Conservation (phyloP, 2,888 invertebrate species). For the Sphaerophoria rueppellii region DNA sequence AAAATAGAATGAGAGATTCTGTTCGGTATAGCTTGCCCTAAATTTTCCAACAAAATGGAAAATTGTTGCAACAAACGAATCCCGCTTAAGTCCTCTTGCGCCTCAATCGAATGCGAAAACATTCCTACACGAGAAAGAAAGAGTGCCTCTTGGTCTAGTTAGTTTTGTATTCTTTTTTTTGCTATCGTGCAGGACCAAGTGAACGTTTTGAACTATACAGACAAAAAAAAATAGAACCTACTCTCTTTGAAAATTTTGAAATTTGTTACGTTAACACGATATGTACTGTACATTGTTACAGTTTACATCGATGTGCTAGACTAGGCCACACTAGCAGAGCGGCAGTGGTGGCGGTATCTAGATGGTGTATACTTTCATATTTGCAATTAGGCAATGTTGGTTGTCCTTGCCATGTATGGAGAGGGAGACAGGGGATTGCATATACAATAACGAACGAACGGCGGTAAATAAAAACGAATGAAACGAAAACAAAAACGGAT, state of each 20-base stretch:
- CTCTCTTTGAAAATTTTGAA: conserved; percentile 39
- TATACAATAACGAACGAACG: conserved; percentile 58
- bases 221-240: neutral
- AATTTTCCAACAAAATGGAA: conserved; percentile 60
- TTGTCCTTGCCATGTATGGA: conserved; percentile 63
- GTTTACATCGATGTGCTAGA: conserved; percentile 36
- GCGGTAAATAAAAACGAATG: conserved; percentile 26
- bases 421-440: conserved; percentile 32
- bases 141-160: conserved; percentile 5
- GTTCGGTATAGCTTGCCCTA: conserved; percentile 56
- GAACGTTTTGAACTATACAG: neutral
- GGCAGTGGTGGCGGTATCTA: conserved; percentile 20
- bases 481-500: conserved; percentile 12
- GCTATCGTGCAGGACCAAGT: neutral
- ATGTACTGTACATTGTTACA: conserved; percentile 24
- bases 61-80: conserved; percentile 54
- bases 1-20: conserved; percentile 18
- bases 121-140: too few relatives aligned
- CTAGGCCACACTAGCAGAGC: neutral
- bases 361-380: conserved; percentile 61
- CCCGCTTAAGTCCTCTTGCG: conserved; percentile 33
- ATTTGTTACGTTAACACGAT: conserved; percentile 47
- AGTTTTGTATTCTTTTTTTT: neutral
- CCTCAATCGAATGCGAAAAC: conserved; percentile 1
- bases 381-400: conserved; percentile 70